phyloP scores from a whole-genome alignment of 2,888 invertebrate genomes.

The Hirtodrosophila cameraria region DNA sequence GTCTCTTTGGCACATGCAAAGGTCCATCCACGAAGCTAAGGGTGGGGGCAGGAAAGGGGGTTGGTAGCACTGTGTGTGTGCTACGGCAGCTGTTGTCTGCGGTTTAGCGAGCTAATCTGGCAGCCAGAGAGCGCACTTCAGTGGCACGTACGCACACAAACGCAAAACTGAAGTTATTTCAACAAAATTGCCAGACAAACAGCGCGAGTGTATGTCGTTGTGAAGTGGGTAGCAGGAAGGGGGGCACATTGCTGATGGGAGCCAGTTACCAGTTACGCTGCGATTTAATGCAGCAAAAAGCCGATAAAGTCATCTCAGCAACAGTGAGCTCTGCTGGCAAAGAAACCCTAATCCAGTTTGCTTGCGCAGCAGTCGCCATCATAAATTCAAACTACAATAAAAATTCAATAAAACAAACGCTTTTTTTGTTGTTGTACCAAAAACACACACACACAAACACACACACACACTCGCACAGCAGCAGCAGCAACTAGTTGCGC shows the following conservation, averaged over 20 bases:
- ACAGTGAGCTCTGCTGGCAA: slow-evolving; percentile 46
- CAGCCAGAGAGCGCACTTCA: slow-evolving; percentile 68
- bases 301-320: slow-evolving; percentile 74
- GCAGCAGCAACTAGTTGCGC: slow-evolving; percentile 68
- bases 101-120: slow-evolving; percentile 78
- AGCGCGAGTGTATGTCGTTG: slow-evolving; percentile 11
- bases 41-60: not conserved
- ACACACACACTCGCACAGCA: slow-evolving; percentile 17
- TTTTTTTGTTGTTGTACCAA: slow-evolving; percentile 37
- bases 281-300: slow-evolving; percentile 78
- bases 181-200: slow-evolving; percentile 79
- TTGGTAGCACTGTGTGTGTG: slow-evolving; percentile 16
- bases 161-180: slow-evolving; percentile 77
- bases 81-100: slow-evolving; percentile 77
- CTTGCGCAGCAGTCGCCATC: slow-evolving; percentile 64
- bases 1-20: slow-evolving; percentile 33
- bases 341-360: slow-evolving; percentile 77
- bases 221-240: too few relatives aligned
- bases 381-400: slow-evolving; percentile 82
- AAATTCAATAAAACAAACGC: slow-evolving; percentile 82
- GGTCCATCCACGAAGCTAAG: not conserved
- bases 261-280: slow-evolving; percentile 66
- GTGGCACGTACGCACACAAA: slow-evolving; percentile 78
- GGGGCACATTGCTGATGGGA: slow-evolving; percentile 4
- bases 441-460: slow-evolving; percentile 17